Evolutionary conservation across 2,797 vertebrate species (phyloP).

Genomic region (Onychomys leucogaster): DNA sequence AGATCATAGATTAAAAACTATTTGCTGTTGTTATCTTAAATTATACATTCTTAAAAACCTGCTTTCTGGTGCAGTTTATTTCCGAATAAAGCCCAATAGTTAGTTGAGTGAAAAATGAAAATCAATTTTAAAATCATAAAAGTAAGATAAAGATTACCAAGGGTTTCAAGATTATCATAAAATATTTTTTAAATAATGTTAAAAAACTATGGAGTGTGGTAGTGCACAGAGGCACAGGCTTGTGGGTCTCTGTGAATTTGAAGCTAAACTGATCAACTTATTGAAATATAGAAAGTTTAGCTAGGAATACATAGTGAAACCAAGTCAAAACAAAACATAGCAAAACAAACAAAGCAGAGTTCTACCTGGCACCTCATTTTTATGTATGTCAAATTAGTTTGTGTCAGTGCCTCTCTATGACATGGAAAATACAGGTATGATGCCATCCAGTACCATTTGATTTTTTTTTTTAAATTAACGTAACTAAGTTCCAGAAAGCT

Average conservation of each 20-base stretch:
- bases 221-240: background rate
- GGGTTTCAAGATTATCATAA: background rate
- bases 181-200: constrained; percentile 4
- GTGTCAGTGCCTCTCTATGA: background rate
- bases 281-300: background rate
- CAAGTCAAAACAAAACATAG: background rate
- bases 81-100: background rate
- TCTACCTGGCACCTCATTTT: background rate
- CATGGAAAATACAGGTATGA: background rate
- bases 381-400: constrained; percentile 16
- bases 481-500: background rate
- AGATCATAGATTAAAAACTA: background rate
- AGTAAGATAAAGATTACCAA: background rate
- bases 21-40: background rate
- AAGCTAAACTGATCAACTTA: background rate
- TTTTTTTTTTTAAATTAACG: constrained; percentile 40
- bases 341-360: background rate
- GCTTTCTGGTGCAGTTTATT: background rate
- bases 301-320: background rate
- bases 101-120: constrained; percentile 28
- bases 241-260: background rate
- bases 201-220: background rate
- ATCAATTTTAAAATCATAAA: background rate
- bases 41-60: constrained; percentile 25
- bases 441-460: background rate